A percentile compares a stretch with the other conserved stretches of the same genome.
phyloP scores from a whole-genome alignment of 1,140 invertebrate species.

The Lucilia sericata region DNA sequence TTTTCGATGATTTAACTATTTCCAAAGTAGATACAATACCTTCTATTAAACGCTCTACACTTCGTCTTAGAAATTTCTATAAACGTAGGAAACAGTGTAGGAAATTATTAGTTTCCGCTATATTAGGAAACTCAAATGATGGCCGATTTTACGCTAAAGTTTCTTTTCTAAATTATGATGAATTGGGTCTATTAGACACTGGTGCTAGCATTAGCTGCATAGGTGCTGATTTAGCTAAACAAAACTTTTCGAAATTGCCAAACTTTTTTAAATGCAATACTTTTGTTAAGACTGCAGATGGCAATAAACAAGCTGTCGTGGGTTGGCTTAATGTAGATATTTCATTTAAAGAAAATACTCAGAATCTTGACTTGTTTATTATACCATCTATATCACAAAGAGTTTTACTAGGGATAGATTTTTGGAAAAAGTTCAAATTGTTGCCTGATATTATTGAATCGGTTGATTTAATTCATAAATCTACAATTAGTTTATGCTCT shows the following conservation, averaged over 20 bases:
- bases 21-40: not conserved
- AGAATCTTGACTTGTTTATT: not conserved
- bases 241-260: slow-evolving; percentile 19
- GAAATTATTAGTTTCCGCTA: not conserved
- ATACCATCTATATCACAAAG: slow-evolving; percentile 9
- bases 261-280: slow-evolving; percentile 14
- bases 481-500: not conserved
- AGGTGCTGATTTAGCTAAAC: not conserved
- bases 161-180: slow-evolving; percentile 34
- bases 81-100: not conserved
- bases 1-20: not conserved
- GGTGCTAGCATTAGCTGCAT: slow-evolving; percentile 28
- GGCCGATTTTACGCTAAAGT: not conserved
- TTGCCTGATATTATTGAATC: slow-evolving; percentile 31
- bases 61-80: slow-evolving; percentile 24
- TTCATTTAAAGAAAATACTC: not conserved
- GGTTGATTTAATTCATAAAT: not conserved
- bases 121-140: slow-evolving; percentile 2
- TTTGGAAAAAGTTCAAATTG: slow-evolving; percentile 13
- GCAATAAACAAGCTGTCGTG: not conserved
- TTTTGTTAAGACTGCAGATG: slow-evolving; percentile 24
- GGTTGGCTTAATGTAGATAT: not conserved
- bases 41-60: slow-evolving; percentile 1
- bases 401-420: slow-evolving; percentile 11
- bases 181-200: slow-evolving; percentile 7